Base-by-base conservation (phyloP, 2,113 vertebrate genomes). In the Reinhardtius hippoglossoides region DNA sequence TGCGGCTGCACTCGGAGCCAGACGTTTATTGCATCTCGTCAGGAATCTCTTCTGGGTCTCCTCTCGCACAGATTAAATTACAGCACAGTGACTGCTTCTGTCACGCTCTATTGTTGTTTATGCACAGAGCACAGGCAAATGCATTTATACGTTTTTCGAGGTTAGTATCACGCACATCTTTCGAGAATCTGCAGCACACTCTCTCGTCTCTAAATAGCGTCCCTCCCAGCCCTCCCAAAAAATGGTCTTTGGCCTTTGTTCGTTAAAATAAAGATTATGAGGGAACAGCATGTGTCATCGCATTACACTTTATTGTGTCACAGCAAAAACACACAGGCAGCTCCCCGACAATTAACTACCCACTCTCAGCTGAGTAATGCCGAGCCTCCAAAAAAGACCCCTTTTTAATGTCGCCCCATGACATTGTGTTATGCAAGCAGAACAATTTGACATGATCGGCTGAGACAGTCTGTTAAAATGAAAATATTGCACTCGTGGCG, bases 321-420 rank as follows among this genome's bases (percentile, higher is more conserved):
- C 84, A 76, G 83, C 82, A 83, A 88, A 90, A 92, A 92, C 70
- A 87, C 85, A 73, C 85, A 59, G 60, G 76, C 78, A 74, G 78
- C 90, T 87, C 87, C 80, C 88, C 81, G 84, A 90, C 91, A 93
- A 94, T 94, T 92, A 93, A 77, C 90, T 85, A 81, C 91, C 89
- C 85, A 91, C 92, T 88, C 91, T 84, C 23, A 23, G 80, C 85
- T 85, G 87, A 90, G 85, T 84, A 89, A 87, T 72, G 81, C 76
- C 4, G 15, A 91, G 81, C 71, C 59, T 83, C 84, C 76, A 18
- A 83, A 88, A 91, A 90, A 87, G 85, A 84, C 87, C 83, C 84
- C 83, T 73, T 90, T 89, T 88, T 85, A 87, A 92, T 91, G 88
- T 85, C 89, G 89, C 80, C 65, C 88, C 78, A 90, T 88, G 85